phyloP scores from a whole-genome alignment of 2,888 invertebrate genomes.

The Caenorhabditis zanzibari region DNA sequence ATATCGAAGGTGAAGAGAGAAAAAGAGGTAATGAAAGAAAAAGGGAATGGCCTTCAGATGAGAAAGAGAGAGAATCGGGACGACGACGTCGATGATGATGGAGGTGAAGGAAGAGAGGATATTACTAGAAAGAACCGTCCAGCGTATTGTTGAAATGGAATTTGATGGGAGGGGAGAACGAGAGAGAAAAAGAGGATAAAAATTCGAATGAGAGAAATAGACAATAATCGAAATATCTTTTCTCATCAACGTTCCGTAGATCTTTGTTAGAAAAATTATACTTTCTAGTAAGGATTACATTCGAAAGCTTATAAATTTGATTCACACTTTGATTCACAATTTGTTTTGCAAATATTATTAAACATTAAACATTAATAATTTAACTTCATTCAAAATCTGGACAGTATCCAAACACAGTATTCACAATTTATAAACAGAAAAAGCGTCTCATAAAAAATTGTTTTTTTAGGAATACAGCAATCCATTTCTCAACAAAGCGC shows the following conservation, averaged over 20 bases:
- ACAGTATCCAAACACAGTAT: no score
- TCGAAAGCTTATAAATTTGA: no score
- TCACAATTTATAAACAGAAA: no score
- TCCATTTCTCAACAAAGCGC: no score
- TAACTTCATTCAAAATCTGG: no score
- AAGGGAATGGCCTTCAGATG: constrained; percentile 45
- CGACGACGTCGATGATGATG: constrained; percentile 10
- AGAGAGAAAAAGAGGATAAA: constrained; percentile 17
- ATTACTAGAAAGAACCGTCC: constrained; percentile 41
- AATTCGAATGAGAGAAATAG: constrained; percentile 18
- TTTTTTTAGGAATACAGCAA: no score
- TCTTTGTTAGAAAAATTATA: background rate
- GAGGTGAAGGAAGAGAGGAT: background rate
- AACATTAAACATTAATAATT: no score
- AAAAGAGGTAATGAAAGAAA: constrained; percentile 3
- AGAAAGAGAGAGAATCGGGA: constrained; percentile 22
- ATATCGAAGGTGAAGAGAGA: constrained; percentile 1
- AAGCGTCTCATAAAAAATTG: no score
- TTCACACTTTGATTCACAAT: no score
- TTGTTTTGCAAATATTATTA: no score
- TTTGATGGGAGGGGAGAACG: background rate
- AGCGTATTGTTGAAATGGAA: constrained; percentile 27
- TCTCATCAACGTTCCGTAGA: background rate
- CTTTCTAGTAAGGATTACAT: no score
- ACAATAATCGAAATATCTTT: constrained; percentile 19